Percentiles rank a stretch among this genome's conserved stretches.
Evolutionary conservation across 2,113 vertebrate genomes (phyloP).

Genomic region (Nesogale talazaci): DNA sequence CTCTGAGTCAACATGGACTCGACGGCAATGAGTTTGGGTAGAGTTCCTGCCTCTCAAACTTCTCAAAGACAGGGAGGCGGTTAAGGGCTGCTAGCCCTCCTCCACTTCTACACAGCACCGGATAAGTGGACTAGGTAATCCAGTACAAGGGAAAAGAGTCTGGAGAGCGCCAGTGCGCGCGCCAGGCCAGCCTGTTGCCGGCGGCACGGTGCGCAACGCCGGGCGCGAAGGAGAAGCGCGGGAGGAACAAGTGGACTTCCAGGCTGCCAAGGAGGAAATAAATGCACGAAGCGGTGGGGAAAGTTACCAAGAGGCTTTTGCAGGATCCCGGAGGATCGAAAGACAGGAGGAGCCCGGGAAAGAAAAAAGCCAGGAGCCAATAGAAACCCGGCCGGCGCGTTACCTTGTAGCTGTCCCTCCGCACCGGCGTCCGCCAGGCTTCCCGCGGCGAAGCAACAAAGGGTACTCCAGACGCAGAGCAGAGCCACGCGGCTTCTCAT

Average conservation of each 20-base stretch:
- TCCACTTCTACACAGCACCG: neutral
- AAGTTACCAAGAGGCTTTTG: neutral
- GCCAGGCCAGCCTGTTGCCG: neutral
- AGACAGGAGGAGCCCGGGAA: neutral
- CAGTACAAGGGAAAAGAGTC: neutral
- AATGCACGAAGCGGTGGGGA: neutral
- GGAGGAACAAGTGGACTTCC: neutral
- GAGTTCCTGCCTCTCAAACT: neutral
- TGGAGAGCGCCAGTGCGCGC: neutral
- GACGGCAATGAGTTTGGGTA: neutral
- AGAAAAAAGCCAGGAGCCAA: neutral
- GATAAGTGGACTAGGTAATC: neutral
- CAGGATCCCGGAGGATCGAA: neutral
- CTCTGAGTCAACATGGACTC: neutral
- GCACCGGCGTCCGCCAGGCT: constrained; percentile 21
- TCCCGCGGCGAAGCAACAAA: constrained; percentile 60
- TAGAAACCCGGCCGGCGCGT: neutral
- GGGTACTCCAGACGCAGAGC: constrained; percentile 67
- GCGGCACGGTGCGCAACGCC: neutral
- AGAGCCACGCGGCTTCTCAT: constrained; percentile 62
- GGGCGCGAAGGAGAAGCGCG: neutral
- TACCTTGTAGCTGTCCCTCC: constrained; percentile 76
- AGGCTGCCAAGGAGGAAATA: neutral
- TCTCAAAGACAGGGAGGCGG: neutral
- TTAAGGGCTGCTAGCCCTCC: neutral